A percentile compares a stretch with the other conserved stretches of the same genome.
Evolutionary conservation across 2,113 vertebrate species (phyloP).

Genomic region (Larimichthys polyactis): DNA sequence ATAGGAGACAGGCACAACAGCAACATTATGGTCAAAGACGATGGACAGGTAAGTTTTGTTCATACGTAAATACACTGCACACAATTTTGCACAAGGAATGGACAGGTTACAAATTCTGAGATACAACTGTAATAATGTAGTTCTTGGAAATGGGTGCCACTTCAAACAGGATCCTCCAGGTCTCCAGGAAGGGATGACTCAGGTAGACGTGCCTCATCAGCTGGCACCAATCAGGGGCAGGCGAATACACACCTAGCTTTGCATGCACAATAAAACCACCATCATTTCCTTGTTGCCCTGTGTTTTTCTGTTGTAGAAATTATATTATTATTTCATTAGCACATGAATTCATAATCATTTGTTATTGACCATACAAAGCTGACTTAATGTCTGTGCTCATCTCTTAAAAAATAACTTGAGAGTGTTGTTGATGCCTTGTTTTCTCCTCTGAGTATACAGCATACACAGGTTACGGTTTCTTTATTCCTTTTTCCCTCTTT

Average conservation of each 20-base stretch:
- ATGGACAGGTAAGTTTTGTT: constrained; percentile 90
- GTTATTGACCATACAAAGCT: not conserved
- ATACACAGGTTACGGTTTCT: not conserved
- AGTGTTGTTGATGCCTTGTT: not conserved
- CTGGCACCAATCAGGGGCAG: no score
- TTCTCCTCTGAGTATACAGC: not conserved
- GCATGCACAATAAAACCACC: not conserved
- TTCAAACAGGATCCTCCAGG: no score
- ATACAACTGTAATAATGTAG: not conserved
- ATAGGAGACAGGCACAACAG: constrained; percentile 99
- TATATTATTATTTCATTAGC: not conserved
- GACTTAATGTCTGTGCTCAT: not conserved
- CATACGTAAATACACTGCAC: not conserved
- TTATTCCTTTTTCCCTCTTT: not conserved
- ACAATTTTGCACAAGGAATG: not conserved
- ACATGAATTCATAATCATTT: not conserved
- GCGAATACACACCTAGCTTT: not conserved
- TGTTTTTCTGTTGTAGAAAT: not conserved
- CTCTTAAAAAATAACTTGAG: not conserved
- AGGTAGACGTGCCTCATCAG: no score
- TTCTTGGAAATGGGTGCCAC: no score
- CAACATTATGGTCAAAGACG: constrained; percentile 99
- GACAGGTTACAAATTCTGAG: not conserved
- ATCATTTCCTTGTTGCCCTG: not conserved
- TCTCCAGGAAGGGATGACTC: no score